Conservation (phyloP, 2,888 invertebrate genomes). For the Chrysopilus asiliformis region DNA sequence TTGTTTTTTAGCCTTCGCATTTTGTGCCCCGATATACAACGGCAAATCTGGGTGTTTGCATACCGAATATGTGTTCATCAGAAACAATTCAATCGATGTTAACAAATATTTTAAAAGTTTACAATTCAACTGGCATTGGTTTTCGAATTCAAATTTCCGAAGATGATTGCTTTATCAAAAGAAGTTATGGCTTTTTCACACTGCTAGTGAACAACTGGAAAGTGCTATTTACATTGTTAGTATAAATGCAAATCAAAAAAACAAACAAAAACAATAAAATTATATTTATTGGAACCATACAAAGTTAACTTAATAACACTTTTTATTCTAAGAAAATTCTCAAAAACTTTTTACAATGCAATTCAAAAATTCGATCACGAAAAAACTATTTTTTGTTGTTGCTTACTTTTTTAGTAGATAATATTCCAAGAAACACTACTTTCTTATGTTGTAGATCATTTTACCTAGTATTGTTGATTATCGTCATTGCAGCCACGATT, state of each 20-base stretch:
- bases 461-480: too few relatives aligned
- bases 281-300: too few relatives aligned
- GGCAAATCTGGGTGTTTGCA: constrained; percentile 56
- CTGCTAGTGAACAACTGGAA: constrained; percentile 29
- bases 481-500: constrained; percentile 4
- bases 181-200: constrained; percentile 23
- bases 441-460: too few relatives aligned
- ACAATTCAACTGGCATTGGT: constrained; percentile 44
- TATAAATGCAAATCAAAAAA: too few relatives aligned
- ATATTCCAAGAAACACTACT: too few relatives aligned
- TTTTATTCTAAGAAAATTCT: too few relatives aligned
- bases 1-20: constrained; percentile 47
- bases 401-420: too few relatives aligned
- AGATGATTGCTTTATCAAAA: constrained; percentile 45
- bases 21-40: constrained; percentile 58
- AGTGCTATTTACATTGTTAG: constrained; percentile 39
- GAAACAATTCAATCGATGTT: constrained; percentile 41
- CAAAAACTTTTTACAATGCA: too few relatives aligned
- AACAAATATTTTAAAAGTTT: constrained; percentile 44
- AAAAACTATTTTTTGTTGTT: too few relatives aligned
- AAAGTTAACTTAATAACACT: too few relatives aligned
- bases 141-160: constrained; percentile 44
- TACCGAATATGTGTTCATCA: constrained; percentile 49
- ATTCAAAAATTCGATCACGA: too few relatives aligned
- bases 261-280: too few relatives aligned